Percentiles rank a stretch among this genome's conserved stretches.
Conservation (phyloP, 2,113 vertebrate species). For the Alaudala cheleensis region DNA sequence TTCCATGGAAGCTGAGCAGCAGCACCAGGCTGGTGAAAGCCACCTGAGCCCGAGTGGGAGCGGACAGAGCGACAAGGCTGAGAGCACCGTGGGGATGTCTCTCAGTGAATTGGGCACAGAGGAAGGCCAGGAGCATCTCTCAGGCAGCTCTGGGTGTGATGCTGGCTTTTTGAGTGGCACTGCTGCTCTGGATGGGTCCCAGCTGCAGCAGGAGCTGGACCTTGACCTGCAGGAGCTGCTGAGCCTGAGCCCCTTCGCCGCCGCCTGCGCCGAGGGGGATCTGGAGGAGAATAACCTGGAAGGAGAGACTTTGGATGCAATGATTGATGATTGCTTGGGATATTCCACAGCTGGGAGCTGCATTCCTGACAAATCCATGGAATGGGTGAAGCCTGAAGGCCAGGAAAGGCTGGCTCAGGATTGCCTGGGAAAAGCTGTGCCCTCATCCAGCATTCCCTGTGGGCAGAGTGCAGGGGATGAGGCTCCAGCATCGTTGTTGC, state of each 20-base stretch:
- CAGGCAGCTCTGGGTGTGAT: not conserved
- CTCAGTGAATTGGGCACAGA: not conserved
- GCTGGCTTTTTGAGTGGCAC: not conserved
- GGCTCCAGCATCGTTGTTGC: not conserved
- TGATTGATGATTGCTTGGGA: not conserved
- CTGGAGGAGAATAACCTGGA: not conserved
- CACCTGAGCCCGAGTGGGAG: not conserved
- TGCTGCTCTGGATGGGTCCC: not conserved
- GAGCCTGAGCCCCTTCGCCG: not conserved
- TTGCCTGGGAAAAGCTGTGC: fast-evolving
- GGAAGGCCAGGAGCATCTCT: not conserved
- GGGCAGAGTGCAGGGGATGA: not conserved
- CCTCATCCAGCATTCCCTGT: not conserved
- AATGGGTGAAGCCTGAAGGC: not conserved
- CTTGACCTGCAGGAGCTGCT: constrained; percentile 37
- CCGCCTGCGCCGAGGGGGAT: not conserved
- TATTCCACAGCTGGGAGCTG: not conserved
- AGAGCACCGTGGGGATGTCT: not conserved
- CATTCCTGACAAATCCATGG: not conserved
- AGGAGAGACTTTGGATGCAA: not conserved
- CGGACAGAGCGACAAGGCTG: not conserved
- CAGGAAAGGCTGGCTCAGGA: not conserved
- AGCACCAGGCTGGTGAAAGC: not conserved
- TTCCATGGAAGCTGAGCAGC: not conserved
- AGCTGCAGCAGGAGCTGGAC: not conserved